Evolutionary conservation across 2,113 vertebrate species (phyloP), one percentile per base, ranked within the genome.

Genomic region (Conger conger): DNA sequence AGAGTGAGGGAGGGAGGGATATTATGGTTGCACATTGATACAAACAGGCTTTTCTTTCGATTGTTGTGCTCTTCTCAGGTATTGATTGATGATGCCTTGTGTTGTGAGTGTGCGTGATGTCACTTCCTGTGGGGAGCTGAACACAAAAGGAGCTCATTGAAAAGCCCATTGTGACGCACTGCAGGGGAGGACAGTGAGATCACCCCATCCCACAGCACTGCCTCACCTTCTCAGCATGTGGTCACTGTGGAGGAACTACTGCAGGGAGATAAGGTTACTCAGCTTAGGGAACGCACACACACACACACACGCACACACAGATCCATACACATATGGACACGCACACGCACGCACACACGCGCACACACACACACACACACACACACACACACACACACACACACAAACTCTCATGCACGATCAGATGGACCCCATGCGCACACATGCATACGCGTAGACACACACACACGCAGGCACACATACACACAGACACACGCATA

Each of bases 401-500:
- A 42, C 40, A 42, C 40, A 42, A n/a, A n/a, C n/a, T n/a, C n/a
- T n/a, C 40, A 42, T 9, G 9, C 40, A 42, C 40, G 9, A 4
- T 6, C 40, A 42, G 40, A 42, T 9, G 9, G 0, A 42, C 4
- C 40, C 9, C 40, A 42, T 9, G 9, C 40, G 4, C 40, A 9
- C 40, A 42, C 40, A n/a, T n/a, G n/a, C n/a, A n/a, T n/a, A n/a
- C n/a, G n/a, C n/a, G n/a, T n/a, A n/a, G n/a, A n/a, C n/a, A n/a
- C 54, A 57, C 57, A 27, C 57, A 63, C 57, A 60, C 57, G 15
- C 45, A 50, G 5, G 15, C 45, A 60, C 20, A 60, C 60, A 27
- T 23, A 54, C 23, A 38, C 53, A 63, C 36, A 79, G 89, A 63
- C 81, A 57, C 53, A 63, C 81, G 68, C 53, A 82, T 53, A 82